phyloP scores from a whole-genome alignment of 2,797 vertebrate species.

The Channa striata region DNA sequence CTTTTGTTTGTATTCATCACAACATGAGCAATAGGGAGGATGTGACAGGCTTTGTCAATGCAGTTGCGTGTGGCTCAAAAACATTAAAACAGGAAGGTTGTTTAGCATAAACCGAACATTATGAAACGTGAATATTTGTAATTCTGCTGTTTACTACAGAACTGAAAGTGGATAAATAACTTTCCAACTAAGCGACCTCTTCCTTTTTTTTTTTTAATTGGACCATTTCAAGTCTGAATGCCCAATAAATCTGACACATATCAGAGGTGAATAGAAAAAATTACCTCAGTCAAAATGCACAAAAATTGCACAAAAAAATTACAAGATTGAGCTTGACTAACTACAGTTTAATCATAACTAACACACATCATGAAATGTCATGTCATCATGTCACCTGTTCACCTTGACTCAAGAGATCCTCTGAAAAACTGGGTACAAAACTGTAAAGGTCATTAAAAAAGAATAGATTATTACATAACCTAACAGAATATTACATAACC shows the following conservation, averaged over 20 bases:
- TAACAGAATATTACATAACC: constrained; percentile 14
- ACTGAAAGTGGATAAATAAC: too few species aligned
- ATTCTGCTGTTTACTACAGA: background rate
- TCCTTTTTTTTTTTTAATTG: too few species aligned
- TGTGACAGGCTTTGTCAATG: constrained; percentile 18
- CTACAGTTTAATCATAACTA: background rate
- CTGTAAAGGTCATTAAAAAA: background rate
- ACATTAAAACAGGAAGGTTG: background rate
- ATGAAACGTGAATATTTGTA: background rate
- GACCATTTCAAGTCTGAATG: too few species aligned
- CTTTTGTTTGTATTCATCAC: constrained; percentile 51
- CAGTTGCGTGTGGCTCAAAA: background rate
- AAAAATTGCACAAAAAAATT: background rate
- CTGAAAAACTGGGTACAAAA: background rate
- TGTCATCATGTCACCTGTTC: background rate
- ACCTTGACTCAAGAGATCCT: background rate
- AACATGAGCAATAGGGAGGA: constrained; percentile 30
- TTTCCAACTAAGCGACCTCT: too few species aligned
- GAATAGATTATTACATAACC: constrained; percentile 22
- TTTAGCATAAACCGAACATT: too few species aligned
- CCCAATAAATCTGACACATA: too few species aligned
- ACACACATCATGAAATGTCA: background rate
- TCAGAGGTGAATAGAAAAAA: too few species aligned
- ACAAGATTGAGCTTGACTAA: background rate
- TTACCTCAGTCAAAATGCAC: too few species aligned